Evolutionary conservation across 1,140 invertebrate genomes (phyloP), one percentile per base, ranked within the genome.

Genomic region (Achroia grisella): DNA sequence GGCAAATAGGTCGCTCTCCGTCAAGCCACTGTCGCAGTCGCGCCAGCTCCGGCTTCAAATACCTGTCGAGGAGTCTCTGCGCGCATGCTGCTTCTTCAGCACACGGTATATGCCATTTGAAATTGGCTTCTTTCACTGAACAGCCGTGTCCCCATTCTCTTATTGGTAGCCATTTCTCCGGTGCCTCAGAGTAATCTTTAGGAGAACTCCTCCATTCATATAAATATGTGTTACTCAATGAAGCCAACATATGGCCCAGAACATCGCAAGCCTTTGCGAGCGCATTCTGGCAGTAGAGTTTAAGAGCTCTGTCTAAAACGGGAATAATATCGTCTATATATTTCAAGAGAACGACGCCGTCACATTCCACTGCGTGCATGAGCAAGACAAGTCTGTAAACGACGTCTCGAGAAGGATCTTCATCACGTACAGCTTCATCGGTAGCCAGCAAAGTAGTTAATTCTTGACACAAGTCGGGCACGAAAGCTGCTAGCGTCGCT

Each of bases 81-180:
- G 91, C 89, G 53, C 88, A 89, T 6, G 76, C 66, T 0, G 93
- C 87, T 76, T 97, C 95, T 43, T 91, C 89, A 12, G 89, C 73
- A 12, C 81, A 88, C 0, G 96, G 95, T 10, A 91, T 77, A 67
- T 95, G 93, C 94, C 94, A 97, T 31, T 92, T 81, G 1, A 96
- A 84, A 5, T 91, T 87, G 8, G 94, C 74, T 2, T 91, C 86
- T 15, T 92, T 79, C 3, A 93, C 63, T 57, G 93, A 80, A 8
- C 90, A 88, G 0, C 91, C 83, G 46, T 89, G 87, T 0, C 94
- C 96, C 97, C 96, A 98, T 51, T 96, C 91, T 8, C 91, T 91
- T 10, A 96, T 89, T 2, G 94, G 90, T 8, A 96, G 83, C 86
- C 92, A 94, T 39, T 94, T 89, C 31, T 88, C 86, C 1, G 93